Percentiles rank a stretch among this genome's conserved stretches.
Evolutionary conservation across 2,113 vertebrate species (phyloP).

Genomic region (Garra rufa): DNA sequence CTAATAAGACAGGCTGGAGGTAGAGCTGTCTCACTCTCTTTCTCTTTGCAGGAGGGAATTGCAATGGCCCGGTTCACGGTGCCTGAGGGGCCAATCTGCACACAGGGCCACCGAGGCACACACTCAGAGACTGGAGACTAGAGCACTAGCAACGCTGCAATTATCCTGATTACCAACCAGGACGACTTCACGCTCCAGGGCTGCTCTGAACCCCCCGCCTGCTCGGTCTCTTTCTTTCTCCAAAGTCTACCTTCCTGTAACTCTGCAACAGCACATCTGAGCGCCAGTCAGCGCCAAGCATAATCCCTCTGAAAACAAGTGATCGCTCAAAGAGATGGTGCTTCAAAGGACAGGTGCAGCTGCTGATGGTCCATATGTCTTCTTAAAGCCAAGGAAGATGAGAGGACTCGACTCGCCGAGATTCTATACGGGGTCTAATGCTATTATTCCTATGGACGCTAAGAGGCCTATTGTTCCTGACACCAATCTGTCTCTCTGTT

Average conservation of each 20-base stretch:
- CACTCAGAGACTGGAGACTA: conserved; percentile 58
- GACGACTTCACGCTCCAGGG: conserved; percentile 65
- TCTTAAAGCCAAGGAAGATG: conserved; percentile 29
- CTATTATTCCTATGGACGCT: conserved; percentile 21
- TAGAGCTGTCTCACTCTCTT: conserved; percentile 7
- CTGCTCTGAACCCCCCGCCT: conserved; percentile 50
- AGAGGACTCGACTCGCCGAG: background rate
- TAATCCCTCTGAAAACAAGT: conserved; percentile 26
- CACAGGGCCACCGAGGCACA: conserved; percentile 59
- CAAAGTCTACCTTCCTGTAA: conserved; percentile 1
- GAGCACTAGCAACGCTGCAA: conserved; percentile 69
- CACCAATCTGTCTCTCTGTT: conserved; percentile 49
- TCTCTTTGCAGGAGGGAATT: conserved; percentile 14
- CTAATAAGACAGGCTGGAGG: conserved; percentile 21
- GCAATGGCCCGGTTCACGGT: conserved; percentile 52
- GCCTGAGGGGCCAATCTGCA: conserved; percentile 59
- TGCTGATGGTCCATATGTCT: conserved; percentile 44
- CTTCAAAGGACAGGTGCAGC: conserved; percentile 32
- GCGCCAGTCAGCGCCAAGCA: background rate
- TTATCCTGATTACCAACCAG: conserved; percentile 76
- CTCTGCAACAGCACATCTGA: conserved; percentile 16
- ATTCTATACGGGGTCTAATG: conserved; percentile 28
- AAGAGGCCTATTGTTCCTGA: conserved; percentile 43
- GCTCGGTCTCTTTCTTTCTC: conserved; percentile 18
- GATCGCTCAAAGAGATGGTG: conserved; percentile 36